Evolutionary conservation across 2,113 vertebrate species (phyloP).

Genomic region (Hydrolagus affinis): DNA sequence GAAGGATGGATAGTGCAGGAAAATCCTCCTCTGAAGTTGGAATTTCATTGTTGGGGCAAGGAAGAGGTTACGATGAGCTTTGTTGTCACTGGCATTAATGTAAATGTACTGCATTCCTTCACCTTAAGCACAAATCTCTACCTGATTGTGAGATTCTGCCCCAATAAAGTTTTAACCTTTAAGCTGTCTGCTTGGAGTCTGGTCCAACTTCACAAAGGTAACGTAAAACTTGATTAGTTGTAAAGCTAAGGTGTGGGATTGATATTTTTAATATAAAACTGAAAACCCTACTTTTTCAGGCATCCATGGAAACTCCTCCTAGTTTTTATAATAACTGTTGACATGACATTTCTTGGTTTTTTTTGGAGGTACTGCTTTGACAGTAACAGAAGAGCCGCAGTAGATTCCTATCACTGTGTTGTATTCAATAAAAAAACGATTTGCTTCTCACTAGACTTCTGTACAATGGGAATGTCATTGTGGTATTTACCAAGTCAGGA

Average conservation of each 20-base stretch:
- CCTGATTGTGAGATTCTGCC: too few species aligned
- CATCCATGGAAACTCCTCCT: neutral
- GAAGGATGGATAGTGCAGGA: too few species aligned
- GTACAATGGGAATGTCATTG: neutral
- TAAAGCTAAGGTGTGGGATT: neutral
- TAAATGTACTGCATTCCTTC: too few species aligned
- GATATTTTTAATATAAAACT: too few species aligned
- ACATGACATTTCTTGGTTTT: neutral
- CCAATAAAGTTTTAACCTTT: too few species aligned
- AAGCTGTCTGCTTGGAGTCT: too few species aligned
- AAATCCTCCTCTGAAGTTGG: too few species aligned
- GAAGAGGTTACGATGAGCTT: too few species aligned
- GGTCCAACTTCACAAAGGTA: neutral
- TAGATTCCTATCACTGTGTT: constrained; percentile 11
- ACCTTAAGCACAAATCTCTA: too few species aligned
- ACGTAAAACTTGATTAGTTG: neutral
- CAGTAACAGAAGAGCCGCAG: neutral
- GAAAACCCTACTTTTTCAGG: neutral
- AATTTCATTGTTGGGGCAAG: too few species aligned
- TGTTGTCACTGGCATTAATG: too few species aligned
- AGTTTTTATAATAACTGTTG: neutral
- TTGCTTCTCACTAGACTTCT: neutral
- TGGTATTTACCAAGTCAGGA: constrained; percentile 22
- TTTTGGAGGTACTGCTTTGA: neutral
- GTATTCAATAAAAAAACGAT: constrained; percentile 23